Evolutionary conservation across 2,113 vertebrate species (phyloP), one percentile per base, ranked within the genome.

Genomic region (Balaeniceps rex): DNA sequence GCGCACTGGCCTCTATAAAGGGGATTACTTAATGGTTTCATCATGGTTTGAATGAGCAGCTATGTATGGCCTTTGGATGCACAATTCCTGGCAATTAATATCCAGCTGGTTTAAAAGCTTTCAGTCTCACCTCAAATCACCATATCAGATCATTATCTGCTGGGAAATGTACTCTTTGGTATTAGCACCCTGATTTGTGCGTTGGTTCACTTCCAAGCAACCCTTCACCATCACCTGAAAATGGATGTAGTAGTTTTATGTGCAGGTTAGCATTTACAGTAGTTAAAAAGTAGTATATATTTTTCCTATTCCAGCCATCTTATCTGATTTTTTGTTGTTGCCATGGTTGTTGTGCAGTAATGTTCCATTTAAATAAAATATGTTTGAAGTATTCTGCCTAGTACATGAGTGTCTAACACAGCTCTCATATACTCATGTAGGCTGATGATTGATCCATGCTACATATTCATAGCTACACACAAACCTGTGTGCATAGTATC

Each of bases 31-130:
- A 46, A 55, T 64, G 55, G 6, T n/a, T 84, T 71, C 3, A 17
- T 65, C 47, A 4, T 16, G 82, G 87, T 22, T 75, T 60, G 25
- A 66, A 33, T 22, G 33, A 92, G 66, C 70, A 61, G 74, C 70
- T 15, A 5, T 18, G n/a, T 15, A 5, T 18, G n/a, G 78, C 87
- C 61, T 91, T 93, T 66, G 76, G 68, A 92, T 52, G 44, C 64
- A 51, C 51, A 54, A 4, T 17, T 81, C 77, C 74, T 64, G 55
- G 38, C 42, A 92, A 63, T 81, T 78, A 46, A 87, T 28, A 70
- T 15, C 77, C 77, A 84, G 60, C 68, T 71, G 69, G 40, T 54
- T 58, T 64, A 77, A 95, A 79, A 92, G 75, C 77, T 88, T 88
- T 68, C 42, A 21, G 18, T 66, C 38, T 89, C 65, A 18, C 46